Base-by-base conservation (phyloP, 37 sponge, comb jelly and placozoan species). In the Chondrosia reniformis region DNA sequence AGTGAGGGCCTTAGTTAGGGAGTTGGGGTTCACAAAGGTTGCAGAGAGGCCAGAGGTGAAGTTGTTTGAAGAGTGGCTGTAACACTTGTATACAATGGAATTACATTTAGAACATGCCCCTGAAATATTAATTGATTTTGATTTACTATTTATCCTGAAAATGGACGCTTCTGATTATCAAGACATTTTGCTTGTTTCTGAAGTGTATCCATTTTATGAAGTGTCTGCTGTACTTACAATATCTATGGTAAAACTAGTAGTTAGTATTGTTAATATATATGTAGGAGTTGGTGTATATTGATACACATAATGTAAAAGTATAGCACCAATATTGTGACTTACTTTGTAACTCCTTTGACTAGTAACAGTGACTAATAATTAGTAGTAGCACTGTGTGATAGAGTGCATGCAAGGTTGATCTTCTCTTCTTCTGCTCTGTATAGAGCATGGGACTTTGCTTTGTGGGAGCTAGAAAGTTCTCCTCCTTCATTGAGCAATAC, bases 361-460 rank as follows among this genome's bases (percentile, higher is more conserved):
- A 19, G 10, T 10, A 19, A 49, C 10, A 19, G 52, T 10, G 15
- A 15, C 52, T 15, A 49, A 49, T 49, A 15, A 49, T 49, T 10
- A 49, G 15, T 15, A 49, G 52, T 19, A 49, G 52, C 52, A 49
- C 15, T 49, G 52, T 15, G 15, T 49, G 52, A 49, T 15, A 49
- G 15, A 19, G 15, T 49, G 10, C 52, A 49, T 19, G 10, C 15
- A 19, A 10, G 15, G 52, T 49, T 49, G 15, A 49, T 49, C 15
- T 49, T 49, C 43, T 9, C 56, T 27, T 37, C 28, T 46, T n/a
- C 21, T 78, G 25, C 32, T 15, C 28, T 41, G 4, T 28, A 21
- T 62, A 92, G 91, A 94, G 95, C 49, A 81, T 81, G 82, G 95
- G 95, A 13, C 61, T 94, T 2, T 94, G 95, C 66, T 94, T 94